Conservation (phyloP, 2,888 invertebrate species). For the Micoletzkya japonica region DNA sequence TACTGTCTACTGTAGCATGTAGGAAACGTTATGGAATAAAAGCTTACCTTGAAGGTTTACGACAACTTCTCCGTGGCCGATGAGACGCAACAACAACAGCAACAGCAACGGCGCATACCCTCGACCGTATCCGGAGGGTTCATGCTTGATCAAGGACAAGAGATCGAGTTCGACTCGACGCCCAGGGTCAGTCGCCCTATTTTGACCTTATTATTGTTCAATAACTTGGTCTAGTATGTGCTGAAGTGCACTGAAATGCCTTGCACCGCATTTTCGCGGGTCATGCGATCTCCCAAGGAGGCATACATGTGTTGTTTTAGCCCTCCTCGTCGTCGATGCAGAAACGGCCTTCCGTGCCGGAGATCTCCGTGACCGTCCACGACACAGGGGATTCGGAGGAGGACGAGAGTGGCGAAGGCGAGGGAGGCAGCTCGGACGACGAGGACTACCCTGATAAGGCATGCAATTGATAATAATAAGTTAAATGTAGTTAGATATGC, state of each 20-base stretch:
- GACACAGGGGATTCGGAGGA: conserved; percentile 33
- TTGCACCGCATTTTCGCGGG: background rate
- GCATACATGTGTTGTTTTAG: too few relatives aligned
- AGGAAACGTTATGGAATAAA: background rate
- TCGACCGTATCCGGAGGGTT: conserved; percentile 13
- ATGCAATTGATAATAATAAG: background rate
- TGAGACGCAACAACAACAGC: too few relatives aligned
- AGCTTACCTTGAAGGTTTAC: conserved; percentile 2
- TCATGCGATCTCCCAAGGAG: too few relatives aligned
- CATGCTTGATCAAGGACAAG: conserved; percentile 15
- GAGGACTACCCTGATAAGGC: conserved; percentile 61
- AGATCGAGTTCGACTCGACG: conserved; percentile 24
- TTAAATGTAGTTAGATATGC: too few relatives aligned
- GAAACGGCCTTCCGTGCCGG: conserved; percentile 31
- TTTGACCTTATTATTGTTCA: background rate
- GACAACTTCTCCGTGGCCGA: conserved; percentile 20
- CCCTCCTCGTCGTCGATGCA: too few relatives aligned
- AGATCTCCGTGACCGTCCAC: conserved; percentile 42
- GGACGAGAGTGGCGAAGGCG: conserved; percentile 48
- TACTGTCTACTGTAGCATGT: too few relatives aligned
- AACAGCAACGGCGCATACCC: too few relatives aligned
- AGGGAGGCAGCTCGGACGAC: conserved; percentile 54
- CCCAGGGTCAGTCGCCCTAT: conserved; percentile 6
- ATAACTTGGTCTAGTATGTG: too few relatives aligned
- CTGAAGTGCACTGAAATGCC: background rate